Percentiles rank a stretch among this genome's conserved stretches.
Conservation (phyloP, 2,113 vertebrate species). For the Furnarius figulus region DNA sequence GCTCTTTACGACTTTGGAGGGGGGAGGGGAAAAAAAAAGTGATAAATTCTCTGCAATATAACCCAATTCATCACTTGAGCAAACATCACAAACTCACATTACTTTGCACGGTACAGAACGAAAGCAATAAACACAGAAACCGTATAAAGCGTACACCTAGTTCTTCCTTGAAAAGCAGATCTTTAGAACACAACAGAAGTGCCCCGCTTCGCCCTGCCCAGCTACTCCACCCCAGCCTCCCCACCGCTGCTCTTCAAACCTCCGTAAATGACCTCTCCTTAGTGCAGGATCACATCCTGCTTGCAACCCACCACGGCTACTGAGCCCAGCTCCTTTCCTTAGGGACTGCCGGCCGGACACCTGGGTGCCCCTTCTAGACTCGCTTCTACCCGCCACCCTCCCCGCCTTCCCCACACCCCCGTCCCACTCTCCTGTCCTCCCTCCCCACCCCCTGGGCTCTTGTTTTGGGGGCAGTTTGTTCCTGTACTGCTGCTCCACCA, state of each 20-base stretch:
- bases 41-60: not conserved
- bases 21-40: not conserved
- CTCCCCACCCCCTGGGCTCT: not conserved
- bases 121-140: fast-evolving
- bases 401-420: not conserved
- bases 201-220: fast-evolving
- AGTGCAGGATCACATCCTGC: fast-evolving
- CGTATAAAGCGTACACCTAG: fast-evolving
- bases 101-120: fast-evolving
- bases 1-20: not conserved
- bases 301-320: fast-evolving
- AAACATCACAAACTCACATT: not conserved
- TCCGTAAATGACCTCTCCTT: fast-evolving
- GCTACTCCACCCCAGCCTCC: too few relatives aligned
- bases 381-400: too few relatives aligned
- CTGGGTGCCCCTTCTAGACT: not conserved
- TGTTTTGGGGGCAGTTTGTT: too few relatives aligned
- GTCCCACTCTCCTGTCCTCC: not conserved
- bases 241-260: fast-evolving
- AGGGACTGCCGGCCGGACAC: fast-evolving
- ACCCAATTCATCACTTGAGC: not conserved
- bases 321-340: fast-evolving
- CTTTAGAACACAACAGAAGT: fast-evolving
- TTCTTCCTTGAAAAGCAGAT: fast-evolving
- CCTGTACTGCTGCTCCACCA: too few relatives aligned